Conservation (phyloP, 1,140 invertebrate species). For the Heliconius hermathena region DNA sequence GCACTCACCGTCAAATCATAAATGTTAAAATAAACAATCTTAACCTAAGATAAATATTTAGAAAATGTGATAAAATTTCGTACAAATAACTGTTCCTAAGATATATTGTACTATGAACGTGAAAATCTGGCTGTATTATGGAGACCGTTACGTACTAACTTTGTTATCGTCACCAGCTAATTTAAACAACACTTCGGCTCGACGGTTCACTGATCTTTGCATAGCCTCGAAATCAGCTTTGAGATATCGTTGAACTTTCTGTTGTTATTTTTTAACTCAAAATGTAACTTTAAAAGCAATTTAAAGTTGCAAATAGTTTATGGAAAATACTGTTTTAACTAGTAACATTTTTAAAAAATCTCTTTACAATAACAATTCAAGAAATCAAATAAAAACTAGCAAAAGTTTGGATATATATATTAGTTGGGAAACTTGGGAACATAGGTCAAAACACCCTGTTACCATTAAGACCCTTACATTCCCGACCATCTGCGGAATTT, state of each 20-base stretch:
- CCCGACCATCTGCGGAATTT: no score
- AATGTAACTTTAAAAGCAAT: not conserved
- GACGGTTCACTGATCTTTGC: slow-evolving; percentile 36
- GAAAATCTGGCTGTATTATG: slow-evolving; percentile 20
- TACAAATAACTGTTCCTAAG: not conserved
- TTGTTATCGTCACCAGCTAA: slow-evolving; percentile 42
- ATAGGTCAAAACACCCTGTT: no score
- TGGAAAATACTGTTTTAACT: not conserved
- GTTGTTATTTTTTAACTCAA: not conserved
- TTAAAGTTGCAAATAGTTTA: not conserved
- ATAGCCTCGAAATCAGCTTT: slow-evolving; percentile 21
- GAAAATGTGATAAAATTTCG: not conserved
- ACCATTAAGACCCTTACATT: no score
- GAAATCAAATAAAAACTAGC: not conserved
- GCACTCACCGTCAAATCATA: no score
- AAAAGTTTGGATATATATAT: not conserved
- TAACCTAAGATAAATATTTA: no score
- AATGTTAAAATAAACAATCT: no score
- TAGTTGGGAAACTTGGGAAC: not conserved
- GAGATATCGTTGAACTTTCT: slow-evolving; percentile 28
- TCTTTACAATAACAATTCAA: not conserved
- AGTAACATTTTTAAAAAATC: not conserved
- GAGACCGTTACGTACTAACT: slow-evolving; percentile 41
- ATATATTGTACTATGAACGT: not conserved
- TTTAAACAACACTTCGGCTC: slow-evolving; percentile 33